These are phyloP conservation scores for Villa cingulata DNA, from an alignment of 2,888 invertebrate species.

Conservation along the genomic window DNA sequence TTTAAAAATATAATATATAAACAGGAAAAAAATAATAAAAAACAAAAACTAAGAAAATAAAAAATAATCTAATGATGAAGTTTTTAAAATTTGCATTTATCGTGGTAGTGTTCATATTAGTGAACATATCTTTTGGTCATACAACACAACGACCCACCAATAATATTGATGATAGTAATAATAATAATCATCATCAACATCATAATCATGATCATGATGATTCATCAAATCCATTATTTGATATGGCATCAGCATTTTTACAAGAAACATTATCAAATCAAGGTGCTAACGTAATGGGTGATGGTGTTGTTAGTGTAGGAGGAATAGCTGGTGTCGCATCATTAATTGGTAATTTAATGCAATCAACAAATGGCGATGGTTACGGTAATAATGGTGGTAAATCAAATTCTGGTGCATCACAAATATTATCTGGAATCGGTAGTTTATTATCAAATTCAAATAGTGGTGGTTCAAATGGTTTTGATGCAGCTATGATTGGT, in stretches of 20 bases:
- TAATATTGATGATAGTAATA: conserved; percentile 33
- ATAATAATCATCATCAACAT: too few relatives aligned
- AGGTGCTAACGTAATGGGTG: conserved; percentile 35
- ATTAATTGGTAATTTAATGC: conserved; percentile 53
- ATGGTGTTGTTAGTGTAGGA: conserved; percentile 23
- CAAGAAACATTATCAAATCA: conserved; percentile 42
- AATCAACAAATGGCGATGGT: conserved; percentile 46
- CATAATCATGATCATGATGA: conserved; percentile 25
- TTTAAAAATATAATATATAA: too few relatives aligned
- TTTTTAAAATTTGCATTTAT: conserved; percentile 16
- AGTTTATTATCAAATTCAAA: conserved; percentile 29
- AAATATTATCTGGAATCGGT: conserved; percentile 33
- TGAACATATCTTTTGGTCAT: conserved; percentile 24
- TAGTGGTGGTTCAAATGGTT: conserved; percentile 37
- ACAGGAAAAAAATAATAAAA: neutral
- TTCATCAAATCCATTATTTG: conserved; percentile 48
- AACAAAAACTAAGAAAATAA: neutral
- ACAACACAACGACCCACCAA: conserved; percentile 26
- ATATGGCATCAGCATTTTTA: conserved; percentile 54
- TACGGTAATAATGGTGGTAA: conserved; percentile 27
- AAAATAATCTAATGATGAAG: neutral
- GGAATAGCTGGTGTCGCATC: conserved; percentile 44
- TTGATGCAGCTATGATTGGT: conserved; percentile 44
- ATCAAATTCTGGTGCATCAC: conserved; percentile 28
- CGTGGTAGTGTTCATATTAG: conserved; percentile 24